Base-by-base conservation (phyloP, 1,140 invertebrate genomes). In the Sarcophaga peregrina region DNA sequence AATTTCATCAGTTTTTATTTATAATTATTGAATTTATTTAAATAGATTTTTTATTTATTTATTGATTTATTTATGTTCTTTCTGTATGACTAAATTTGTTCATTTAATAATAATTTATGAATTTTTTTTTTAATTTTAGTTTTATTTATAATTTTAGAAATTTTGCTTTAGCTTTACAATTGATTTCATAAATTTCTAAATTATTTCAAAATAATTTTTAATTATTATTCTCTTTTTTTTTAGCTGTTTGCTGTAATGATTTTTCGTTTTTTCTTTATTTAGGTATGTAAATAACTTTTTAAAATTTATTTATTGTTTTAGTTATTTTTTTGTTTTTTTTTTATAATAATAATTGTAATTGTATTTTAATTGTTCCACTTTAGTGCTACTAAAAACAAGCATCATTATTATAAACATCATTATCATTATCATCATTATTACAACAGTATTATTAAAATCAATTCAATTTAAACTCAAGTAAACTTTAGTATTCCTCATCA, bases 181-280 rank as follows among this genome's bases (percentile, higher is more conserved):
- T 68, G n/a, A n/a, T 68, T 68, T 68, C 54, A 68, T 68, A 68
- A 37, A 68, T 68, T 25, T 68, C 62, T 68, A 68, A 20, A 68
- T 68, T 20, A 62, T 62, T 17, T 68, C 10, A 68, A 17, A 20
- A 20, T 68, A 25, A 68, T 68, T 5, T 68, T 52, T 52, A 37
- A 10, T 68, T 68, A 8, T 68, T 6, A 68, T 37, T 37, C 25
- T 37, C 4, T 4, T 68, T 68, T 68, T 9, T 9, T 5, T 58
- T 58, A 58, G 7, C 7, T 58, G 3, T 58, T 58, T 58, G 13
- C n/a, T 58, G 2, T 58, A n/a, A 37, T 4, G 25, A 37, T 37
- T 37, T 37, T 37, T 4, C 25, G 4, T 37, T 37, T 37, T 37
- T 37, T 37, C 25, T 37, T 37, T 37, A 1, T 37, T 37, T 37